Percentiles rank a stretch among this genome's conserved stretches.
These are phyloP conservation scores for Camelus dromedarius DNA, from an alignment of 2,113 vertebrate species.

Conservation along the genomic window DNA sequence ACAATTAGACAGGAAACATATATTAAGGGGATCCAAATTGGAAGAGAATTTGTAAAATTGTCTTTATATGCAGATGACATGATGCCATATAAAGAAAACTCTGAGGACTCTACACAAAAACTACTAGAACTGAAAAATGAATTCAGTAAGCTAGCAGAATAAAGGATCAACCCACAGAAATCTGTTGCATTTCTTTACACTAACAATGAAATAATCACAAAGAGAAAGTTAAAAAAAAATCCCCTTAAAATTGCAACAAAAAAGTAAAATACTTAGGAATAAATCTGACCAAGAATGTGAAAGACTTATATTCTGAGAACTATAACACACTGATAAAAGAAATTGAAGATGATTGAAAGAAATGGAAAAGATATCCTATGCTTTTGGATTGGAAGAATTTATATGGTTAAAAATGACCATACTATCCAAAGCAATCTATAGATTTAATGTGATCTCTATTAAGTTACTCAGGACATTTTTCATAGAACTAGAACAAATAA, in stretches of 20 bases:
- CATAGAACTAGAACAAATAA: background rate
- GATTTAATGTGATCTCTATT: no score
- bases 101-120: background rate
- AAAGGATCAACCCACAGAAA: no score
- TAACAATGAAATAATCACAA: background rate
- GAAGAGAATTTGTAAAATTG: background rate
- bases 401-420: background rate
- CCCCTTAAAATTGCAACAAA: background rate
- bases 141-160: background rate
- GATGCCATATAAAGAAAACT: background rate
- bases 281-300: background rate
- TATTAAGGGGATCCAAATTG: background rate
- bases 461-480: background rate
- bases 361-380: background rate
- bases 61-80: background rate
- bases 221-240: background rate
- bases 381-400: background rate
- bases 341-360: background rate
- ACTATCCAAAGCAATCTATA: no score
- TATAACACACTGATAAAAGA: background rate
- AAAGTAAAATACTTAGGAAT: background rate
- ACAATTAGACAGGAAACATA: background rate
- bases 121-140: background rate
- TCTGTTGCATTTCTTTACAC: background rate
- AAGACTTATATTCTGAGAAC: background rate